Evolutionary conservation across 2,888 invertebrate species (phyloP).

Genomic region (Antitype chi): DNA sequence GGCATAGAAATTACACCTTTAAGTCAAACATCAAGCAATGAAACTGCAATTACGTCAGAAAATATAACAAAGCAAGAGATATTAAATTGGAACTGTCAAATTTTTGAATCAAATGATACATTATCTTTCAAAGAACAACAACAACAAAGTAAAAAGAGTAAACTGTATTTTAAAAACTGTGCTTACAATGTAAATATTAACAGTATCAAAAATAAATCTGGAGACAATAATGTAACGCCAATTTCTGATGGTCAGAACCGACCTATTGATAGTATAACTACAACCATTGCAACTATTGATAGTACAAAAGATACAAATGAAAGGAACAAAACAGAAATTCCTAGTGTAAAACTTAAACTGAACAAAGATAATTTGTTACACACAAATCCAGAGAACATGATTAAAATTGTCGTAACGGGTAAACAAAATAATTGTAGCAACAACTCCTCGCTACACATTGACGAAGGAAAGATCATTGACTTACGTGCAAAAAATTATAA

Average conservation of each 20-base stretch:
- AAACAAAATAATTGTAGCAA: constrained; percentile 29
- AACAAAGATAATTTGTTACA: not conserved
- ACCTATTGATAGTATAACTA: not conserved
- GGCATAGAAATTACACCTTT: constrained; percentile 8
- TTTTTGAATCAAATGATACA: constrained; percentile 1
- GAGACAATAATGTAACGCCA: not conserved
- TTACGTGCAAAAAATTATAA: not conserved
- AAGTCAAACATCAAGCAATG: not conserved
- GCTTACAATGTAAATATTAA: not conserved
- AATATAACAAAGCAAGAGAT: not conserved
- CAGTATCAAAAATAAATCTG: not conserved
- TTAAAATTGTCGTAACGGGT: constrained; percentile 24
- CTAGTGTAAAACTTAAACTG: not conserved
- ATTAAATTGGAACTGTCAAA: constrained; percentile 18
- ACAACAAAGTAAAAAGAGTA: not conserved
- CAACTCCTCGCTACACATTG: constrained; percentile 2
- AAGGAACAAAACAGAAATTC: not conserved
- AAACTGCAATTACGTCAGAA: not conserved
- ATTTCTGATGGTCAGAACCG: not conserved
- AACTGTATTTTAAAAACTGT: constrained; percentile 37
- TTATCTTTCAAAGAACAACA: not conserved
- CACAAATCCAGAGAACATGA: not conserved
- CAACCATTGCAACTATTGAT: not conserved
- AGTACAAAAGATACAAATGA: not conserved
- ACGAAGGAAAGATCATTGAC: constrained; percentile 33